These are phyloP conservation scores for Holothuria scabra DNA, from an alignment of 53 echinoderm and acorn worm genomes.

Conservation along the genomic window DNA sequence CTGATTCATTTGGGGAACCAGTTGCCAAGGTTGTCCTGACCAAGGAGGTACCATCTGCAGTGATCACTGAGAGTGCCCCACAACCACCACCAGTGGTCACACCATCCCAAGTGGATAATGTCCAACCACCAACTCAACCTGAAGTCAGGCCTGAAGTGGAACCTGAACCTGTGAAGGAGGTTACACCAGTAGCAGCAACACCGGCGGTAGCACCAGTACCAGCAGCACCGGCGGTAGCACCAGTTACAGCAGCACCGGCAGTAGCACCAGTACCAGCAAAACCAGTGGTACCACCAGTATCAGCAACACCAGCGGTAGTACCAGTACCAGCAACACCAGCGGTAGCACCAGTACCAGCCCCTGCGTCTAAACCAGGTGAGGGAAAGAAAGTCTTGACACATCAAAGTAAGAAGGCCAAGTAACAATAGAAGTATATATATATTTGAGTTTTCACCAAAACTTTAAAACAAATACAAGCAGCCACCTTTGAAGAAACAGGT, in stretches of 20 bases:
- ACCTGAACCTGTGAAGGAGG: not conserved
- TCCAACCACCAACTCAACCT: not conserved
- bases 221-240: not conserved
- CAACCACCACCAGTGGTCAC: too few species aligned
- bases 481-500: too few species aligned
- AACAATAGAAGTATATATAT: not conserved
- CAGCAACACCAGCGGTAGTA: slow-evolving; percentile 1
- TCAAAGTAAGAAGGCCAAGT: not conserved
- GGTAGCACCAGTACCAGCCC: slow-evolving; percentile 20
- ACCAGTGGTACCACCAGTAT: not conserved
- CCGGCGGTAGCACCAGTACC: not conserved
- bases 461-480: too few species aligned
- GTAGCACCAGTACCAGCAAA: not conserved
- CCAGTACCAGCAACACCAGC: not conserved
- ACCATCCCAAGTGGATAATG: too few species aligned
- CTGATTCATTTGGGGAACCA: not conserved
- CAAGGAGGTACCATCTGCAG: not conserved
- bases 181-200: slow-evolving; percentile 6
- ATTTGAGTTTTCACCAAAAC: not conserved
- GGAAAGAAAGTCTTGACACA: not conserved
- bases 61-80: too few species aligned
- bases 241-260: slow-evolving; percentile 12
- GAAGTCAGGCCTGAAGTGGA: not conserved
- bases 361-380: not conserved
- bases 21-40: not conserved